Evolutionary conservation across 2,888 invertebrate genomes (phyloP).

Genomic region (Athalia cordata): DNA sequence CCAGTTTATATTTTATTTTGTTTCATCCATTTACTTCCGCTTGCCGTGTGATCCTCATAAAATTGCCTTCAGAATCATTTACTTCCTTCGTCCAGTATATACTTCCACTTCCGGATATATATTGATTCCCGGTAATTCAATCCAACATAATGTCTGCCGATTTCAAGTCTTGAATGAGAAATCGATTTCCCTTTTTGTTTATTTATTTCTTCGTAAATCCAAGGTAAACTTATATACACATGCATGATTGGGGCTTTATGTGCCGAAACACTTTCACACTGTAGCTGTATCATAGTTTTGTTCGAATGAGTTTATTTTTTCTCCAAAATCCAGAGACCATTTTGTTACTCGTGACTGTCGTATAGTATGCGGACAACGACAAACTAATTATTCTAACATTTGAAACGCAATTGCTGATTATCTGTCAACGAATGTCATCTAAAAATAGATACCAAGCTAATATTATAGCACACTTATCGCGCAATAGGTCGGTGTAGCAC

Average conservation of each 20-base stretch:
- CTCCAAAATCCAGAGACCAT: neutral
- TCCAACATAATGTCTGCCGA: no score
- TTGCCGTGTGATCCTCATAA: neutral
- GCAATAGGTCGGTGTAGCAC: neutral
- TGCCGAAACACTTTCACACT: no score
- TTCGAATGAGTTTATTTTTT: no score
- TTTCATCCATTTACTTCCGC: neutral
- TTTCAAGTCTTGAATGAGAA: no score
- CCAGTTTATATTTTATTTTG: no score
- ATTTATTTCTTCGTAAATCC: no score
- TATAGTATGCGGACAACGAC: neutral
- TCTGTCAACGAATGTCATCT: neutral
- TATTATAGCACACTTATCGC: neutral
- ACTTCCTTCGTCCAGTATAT: neutral
- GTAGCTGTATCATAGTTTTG: no score
- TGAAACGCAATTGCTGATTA: constrained; percentile 21
- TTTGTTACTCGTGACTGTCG: neutral
- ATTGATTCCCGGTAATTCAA: neutral
- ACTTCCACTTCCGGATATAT: neutral
- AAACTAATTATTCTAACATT: constrained; percentile 27
- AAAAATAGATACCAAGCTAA: constrained; percentile 18
- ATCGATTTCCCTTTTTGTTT: no score
- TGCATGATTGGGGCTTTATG: no score
- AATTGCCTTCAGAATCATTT: neutral
- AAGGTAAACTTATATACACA: no score